Evolutionary conservation across 2,888 invertebrate genomes (phyloP).

Genomic region (Crepidodera aurea): DNA sequence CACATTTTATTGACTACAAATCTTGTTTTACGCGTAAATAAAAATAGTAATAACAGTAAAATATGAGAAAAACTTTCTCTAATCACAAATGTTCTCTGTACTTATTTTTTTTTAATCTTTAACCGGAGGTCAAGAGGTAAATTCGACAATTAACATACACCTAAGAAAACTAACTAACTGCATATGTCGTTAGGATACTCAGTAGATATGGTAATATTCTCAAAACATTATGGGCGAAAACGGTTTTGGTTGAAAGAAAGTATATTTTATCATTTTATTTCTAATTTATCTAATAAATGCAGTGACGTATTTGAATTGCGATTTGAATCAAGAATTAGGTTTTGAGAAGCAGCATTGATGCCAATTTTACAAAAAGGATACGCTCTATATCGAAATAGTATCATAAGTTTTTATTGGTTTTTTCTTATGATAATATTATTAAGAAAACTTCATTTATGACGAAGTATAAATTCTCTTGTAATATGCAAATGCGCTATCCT

Average conservation of each 20-base stretch:
- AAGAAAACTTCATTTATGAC: too few species aligned
- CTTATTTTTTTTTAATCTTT: slow-evolving; percentile 10
- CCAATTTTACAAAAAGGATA: too few species aligned
- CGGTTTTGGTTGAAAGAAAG: slow-evolving; percentile 1
- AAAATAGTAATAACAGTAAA: slow-evolving; percentile 10
- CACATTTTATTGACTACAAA: slow-evolving; percentile 3
- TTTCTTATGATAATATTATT: too few species aligned
- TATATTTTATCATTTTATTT: background rate
- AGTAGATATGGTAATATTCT: slow-evolving; percentile 9
- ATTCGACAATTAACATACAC: slow-evolving; percentile 7
- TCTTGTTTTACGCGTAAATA: slow-evolving; percentile 1
- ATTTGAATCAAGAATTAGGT: too few species aligned
- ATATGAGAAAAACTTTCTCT: slow-evolving; percentile 4
- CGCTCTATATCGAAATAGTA: too few species aligned
- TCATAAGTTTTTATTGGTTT: too few species aligned
- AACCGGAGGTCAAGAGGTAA: slow-evolving; percentile 11
- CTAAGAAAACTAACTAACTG: background rate
- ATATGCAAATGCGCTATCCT: too few species aligned
- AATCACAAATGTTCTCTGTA: slow-evolving; percentile 12
- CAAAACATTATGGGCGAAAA: slow-evolving; percentile 6
- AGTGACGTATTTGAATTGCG: too few species aligned
- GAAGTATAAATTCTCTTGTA: too few species aligned
- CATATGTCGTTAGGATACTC: background rate
- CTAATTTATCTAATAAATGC: too few species aligned
- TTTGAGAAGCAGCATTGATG: too few species aligned